Base-by-base conservation (phyloP, 2,888 invertebrate species). In the Eupithecia insigniata region DNA sequence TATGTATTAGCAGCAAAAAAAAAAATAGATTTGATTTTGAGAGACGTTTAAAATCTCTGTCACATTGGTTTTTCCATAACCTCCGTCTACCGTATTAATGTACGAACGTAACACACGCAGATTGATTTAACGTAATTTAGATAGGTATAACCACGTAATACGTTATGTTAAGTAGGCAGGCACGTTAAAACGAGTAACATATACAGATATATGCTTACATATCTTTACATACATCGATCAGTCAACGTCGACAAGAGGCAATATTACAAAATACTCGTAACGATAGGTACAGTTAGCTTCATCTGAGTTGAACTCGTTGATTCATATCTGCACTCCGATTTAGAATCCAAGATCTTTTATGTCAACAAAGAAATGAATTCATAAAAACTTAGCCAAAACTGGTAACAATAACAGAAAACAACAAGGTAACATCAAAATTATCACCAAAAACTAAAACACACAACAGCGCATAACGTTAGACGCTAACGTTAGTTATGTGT, bases 81-180 rank as follows among this genome's bases (percentile, higher is more conserved):
- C 55, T 26, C 26, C 55, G 26, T 55, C 16, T 16, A 28, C 7
- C 14, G 5, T 28, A 55, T 14, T 58, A 58, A 28, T 28, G 28
- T 58, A 28, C 6, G 7, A 1, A 46, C 46, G 22, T 51, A 10
- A 51, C 55, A 55, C 28, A 18, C 60, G 30, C 30, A 30, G 18
- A 18, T 22, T 60, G 22, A 30, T 58, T 58, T 10, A 22, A 55
- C 26, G 55, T 55, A 26, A 55, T 26, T 26, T 55, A 22, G 26
- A 5, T 26, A 26, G 12, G 55, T 55, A 55, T 60, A 30, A 60
- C 60, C 60, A 60, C 30, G 16, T 69, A 60, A 67, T 39, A 62
- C 62, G 34, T 34, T 62, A 62, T 18, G 60, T 60, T 30, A 30
- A 60, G 30, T 30, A 60, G 18, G 58, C 16, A 58, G 28, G 60